Evolutionary conservation across 1,140 invertebrate genomes (phyloP).

Genomic region (Drusus annulatus): DNA sequence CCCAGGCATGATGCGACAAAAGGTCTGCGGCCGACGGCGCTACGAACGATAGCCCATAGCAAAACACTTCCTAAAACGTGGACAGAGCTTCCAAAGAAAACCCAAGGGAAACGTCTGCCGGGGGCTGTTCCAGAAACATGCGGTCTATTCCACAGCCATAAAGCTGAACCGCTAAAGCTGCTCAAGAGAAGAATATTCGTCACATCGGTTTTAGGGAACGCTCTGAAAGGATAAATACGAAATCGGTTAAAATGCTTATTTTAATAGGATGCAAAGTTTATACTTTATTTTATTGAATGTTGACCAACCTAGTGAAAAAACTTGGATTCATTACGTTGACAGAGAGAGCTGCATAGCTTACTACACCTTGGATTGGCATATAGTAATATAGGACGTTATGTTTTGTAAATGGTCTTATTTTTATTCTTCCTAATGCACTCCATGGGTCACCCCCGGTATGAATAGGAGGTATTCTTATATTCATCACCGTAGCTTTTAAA

Average conservation of each 20-base stretch:
- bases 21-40: constrained; percentile 67
- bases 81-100: constrained; percentile 68
- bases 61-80: constrained; percentile 69
- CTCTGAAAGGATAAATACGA: constrained; percentile 62
- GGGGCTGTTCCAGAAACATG: constrained; percentile 69
- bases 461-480: constrained; percentile 37
- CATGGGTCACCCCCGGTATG: constrained; percentile 32
- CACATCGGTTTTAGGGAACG: constrained; percentile 67
- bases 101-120: constrained; percentile 68
- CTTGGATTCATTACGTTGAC: constrained; percentile 70
- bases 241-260: neutral
- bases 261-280: too few relatives aligned
- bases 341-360: constrained; percentile 69
- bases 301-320: constrained; percentile 66
- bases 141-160: constrained; percentile 69
- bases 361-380: constrained; percentile 68
- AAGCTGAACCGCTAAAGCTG: constrained; percentile 66
- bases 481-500: constrained; percentile 41
- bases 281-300: neutral
- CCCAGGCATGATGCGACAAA: constrained; percentile 66
- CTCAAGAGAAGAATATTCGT: constrained; percentile 68
- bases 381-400: constrained; percentile 70
- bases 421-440: constrained; percentile 60
- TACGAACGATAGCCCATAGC: constrained; percentile 69
- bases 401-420: constrained; percentile 66